These are phyloP conservation scores for Branchinecta sandiegonensis DNA, from an alignment of 2,888 invertebrate genomes.

Conservation along the genomic window DNA sequence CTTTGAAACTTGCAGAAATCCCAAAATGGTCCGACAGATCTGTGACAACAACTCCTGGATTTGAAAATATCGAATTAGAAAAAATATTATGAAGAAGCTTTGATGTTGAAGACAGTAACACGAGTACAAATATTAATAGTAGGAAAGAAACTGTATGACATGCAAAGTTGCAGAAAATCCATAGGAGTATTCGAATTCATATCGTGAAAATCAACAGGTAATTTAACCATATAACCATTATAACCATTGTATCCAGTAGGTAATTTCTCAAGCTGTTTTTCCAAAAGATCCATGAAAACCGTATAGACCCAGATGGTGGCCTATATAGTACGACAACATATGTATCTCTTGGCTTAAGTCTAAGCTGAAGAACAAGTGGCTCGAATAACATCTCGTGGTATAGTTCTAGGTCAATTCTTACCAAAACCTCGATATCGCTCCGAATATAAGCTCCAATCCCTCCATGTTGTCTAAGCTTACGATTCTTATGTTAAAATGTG, in stretches of 20 bases:
- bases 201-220: background rate
- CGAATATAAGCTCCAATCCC: too few relatives aligned
- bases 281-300: background rate
- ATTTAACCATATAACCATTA: too few relatives aligned
- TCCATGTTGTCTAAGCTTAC: too few relatives aligned
- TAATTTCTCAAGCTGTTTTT: background rate
- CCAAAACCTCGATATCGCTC: background rate
- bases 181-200: background rate
- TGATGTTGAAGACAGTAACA: background rate
- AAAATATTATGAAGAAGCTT: background rate
- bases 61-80: background rate
- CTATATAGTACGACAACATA: conserved; percentile 6
- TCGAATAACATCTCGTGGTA: too few relatives aligned
- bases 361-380: background rate
- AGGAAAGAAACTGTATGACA: conserved; percentile 5
- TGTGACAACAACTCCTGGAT: background rate
- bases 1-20: background rate
- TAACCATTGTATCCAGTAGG: background rate
- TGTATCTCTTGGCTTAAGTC: background rate
- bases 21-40: background rate
- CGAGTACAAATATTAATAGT: background rate
- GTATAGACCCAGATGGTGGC: conserved; percentile 1
- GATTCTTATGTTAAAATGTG: too few relatives aligned
- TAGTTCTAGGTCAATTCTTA: background rate
- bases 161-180: background rate